Conservation (phyloP, 2,113 vertebrate species). For the Eulacestoma nigropectus region DNA sequence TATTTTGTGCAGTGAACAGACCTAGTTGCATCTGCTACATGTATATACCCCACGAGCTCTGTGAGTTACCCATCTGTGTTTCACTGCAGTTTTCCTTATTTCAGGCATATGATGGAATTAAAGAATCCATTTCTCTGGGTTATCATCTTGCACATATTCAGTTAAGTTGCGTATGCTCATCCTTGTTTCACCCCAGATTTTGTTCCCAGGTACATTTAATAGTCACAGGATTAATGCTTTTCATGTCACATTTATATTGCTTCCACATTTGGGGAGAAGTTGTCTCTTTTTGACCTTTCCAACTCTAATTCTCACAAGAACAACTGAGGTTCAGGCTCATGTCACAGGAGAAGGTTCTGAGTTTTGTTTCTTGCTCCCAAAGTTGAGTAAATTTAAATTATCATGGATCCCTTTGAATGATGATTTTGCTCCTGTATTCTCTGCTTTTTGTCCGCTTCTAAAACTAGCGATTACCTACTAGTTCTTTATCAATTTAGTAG, state of each 20-base stretch:
- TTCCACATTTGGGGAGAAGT: not conserved
- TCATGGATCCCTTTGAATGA: not conserved
- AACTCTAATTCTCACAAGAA: not conserved
- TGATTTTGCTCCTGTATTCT: not conserved
- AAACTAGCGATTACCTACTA: not conserved
- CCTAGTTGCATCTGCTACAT: not conserved
- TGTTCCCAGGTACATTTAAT: not conserved
- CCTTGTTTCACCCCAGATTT: not conserved
- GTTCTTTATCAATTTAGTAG: not conserved
- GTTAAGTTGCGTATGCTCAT: not conserved
- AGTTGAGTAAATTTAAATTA: not conserved
- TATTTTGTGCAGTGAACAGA: not conserved
- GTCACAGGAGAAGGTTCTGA: not conserved
- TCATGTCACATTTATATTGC: not conserved
- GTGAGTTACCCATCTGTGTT: not conserved
- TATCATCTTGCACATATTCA: not conserved
- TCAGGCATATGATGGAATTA: not conserved
- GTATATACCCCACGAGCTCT: not conserved
- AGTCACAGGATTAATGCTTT: not conserved
- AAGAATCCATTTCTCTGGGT: not conserved
- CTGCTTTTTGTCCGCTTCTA: not conserved
- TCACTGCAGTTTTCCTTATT: not conserved
- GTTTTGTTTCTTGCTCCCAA: not conserved
- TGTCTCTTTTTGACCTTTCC: not conserved
- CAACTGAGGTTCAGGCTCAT: not conserved